A percentile compares a stretch with the other conserved stretches of the same genome.
phyloP scores from a whole-genome alignment of 2,797 vertebrate species.

The Pseudomugil tenellus region DNA sequence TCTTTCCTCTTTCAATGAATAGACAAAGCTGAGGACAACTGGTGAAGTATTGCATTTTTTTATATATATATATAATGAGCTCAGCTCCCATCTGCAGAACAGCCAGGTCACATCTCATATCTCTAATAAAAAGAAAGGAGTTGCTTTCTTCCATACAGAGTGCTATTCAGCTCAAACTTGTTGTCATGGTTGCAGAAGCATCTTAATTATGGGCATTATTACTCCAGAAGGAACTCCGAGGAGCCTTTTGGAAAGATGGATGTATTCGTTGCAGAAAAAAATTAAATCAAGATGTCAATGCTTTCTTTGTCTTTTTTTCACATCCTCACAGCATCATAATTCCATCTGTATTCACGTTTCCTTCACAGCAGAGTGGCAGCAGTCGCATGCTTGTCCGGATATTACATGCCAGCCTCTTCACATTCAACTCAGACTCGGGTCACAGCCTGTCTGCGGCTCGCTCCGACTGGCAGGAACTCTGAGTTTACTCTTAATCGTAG shows the following conservation, averaged over 20 bases:
- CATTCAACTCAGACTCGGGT: slow-evolving; percentile 59
- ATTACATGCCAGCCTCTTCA: slow-evolving; percentile 28
- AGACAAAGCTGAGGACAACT: slow-evolving; percentile 35
- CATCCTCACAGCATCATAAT: slow-evolving; percentile 17
- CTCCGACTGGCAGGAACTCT: slow-evolving; percentile 50
- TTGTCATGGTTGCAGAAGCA: slow-evolving; percentile 22
- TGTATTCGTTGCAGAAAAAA: slow-evolving; percentile 36
- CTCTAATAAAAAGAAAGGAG: slow-evolving; percentile 49
- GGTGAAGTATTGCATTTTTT: slow-evolving; percentile 48
- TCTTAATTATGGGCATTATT: slow-evolving; percentile 54
- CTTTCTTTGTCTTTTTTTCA: slow-evolving; percentile 13
- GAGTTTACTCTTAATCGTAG: slow-evolving; percentile 37
- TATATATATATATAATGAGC: slow-evolving; percentile 43
- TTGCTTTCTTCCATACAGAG: slow-evolving; percentile 45
- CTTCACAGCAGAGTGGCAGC: slow-evolving; percentile 22
- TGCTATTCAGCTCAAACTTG: slow-evolving; percentile 43
- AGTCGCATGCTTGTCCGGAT: slow-evolving; percentile 30
- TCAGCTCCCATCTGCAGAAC: slow-evolving; percentile 53
- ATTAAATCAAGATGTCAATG: slow-evolving; percentile 15
- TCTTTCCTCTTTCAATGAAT: slow-evolving; percentile 5
- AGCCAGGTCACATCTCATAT: slow-evolving; percentile 60
- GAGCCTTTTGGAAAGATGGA: slow-evolving; percentile 17
- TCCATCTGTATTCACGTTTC: slow-evolving; percentile 10
- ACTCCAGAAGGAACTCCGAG: slow-evolving; percentile 29
- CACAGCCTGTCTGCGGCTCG: slow-evolving; percentile 40